Base-by-base conservation (phyloP, 2,888 invertebrate genomes). In the Odontocolon sp. region DNA sequence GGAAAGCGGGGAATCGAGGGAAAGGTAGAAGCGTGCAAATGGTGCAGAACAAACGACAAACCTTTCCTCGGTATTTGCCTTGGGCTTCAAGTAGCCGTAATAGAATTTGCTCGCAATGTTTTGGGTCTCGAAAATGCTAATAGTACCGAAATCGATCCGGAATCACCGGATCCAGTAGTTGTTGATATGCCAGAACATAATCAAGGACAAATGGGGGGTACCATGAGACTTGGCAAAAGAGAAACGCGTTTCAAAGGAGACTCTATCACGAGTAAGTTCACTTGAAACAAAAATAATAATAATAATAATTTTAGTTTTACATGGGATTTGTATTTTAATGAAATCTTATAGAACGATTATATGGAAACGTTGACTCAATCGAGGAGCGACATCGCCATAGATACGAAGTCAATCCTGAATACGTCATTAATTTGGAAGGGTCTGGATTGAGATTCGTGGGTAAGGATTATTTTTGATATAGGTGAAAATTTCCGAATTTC, bases 101-200 rank as follows among this genome's bases (percentile, higher is more conserved):
- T 99, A 84, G 99, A 99, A 91, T 99, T 96, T 89, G 95, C 98
- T 0, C 93, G 98, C 63, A 97, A 98, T 89, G 96, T 96, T 0
- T 91, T 98, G 0, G 92, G 93, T 0, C 90, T 96, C 69, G 91
- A 93, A 61, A 95, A 94, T 79, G 98, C 99, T 0, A 95, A 98
- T 85, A 95, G 96, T 1, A 96, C 96, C 0, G 99, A 99, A 91
- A 94, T 97, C 36, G 93, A 95, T 82, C 93, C 95, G 0, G 91
- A 94, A 1, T 94, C 96, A 8, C 91, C 91, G 33, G 91, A 96
- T 90, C 96, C 97, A 28, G 92, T 99, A 38, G 96, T 99, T 2
- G 96, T 99, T 77, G 99, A 99, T 85, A 99, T 99, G 99, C 99
- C 99, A 0, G 99, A 99, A 91, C 98, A 99, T 90, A 97, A 97